Conservation (phyloP, 2,797 vertebrate species). For the Myotis planiceps region DNA sequence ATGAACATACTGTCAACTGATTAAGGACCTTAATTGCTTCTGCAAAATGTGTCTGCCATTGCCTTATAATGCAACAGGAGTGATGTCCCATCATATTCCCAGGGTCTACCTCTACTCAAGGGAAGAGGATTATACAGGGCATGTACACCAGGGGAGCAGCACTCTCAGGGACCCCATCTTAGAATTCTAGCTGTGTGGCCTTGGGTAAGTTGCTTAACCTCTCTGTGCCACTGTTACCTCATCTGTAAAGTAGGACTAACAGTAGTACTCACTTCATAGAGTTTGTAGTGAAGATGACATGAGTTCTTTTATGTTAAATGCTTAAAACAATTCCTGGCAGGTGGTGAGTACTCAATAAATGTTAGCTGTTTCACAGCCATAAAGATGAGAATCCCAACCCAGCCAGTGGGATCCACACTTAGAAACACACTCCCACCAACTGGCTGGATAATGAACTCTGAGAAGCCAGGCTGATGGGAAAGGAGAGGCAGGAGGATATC, state of each 20-base stretch:
- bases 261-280: not conserved
- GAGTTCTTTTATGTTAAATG: not conserved
- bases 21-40: not conserved
- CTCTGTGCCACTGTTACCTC: not conserved
- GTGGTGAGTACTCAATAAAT: not conserved
- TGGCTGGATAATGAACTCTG: not conserved
- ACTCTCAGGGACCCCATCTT: not conserved
- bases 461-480: not conserved
- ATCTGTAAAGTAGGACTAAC: not conserved
- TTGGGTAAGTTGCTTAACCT: not conserved
- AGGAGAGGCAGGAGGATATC: not conserved
- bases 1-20: not conserved
- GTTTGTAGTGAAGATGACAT: not conserved
- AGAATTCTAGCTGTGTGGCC: conserved; percentile 2
- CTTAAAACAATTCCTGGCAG: not conserved
- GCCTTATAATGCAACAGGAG: not conserved
- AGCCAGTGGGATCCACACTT: not conserved
- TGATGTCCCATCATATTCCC: not conserved
- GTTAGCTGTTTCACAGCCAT: not conserved
- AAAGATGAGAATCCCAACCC: not conserved
- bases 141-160: not conserved
- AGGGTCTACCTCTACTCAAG: not conserved
- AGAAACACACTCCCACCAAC: not conserved
- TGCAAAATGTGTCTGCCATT: not conserved
- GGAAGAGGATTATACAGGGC: not conserved